Evolutionary conservation across 92 coral and sea anemone species (phyloP).

Genomic region (Paragorgia papillata): DNA sequence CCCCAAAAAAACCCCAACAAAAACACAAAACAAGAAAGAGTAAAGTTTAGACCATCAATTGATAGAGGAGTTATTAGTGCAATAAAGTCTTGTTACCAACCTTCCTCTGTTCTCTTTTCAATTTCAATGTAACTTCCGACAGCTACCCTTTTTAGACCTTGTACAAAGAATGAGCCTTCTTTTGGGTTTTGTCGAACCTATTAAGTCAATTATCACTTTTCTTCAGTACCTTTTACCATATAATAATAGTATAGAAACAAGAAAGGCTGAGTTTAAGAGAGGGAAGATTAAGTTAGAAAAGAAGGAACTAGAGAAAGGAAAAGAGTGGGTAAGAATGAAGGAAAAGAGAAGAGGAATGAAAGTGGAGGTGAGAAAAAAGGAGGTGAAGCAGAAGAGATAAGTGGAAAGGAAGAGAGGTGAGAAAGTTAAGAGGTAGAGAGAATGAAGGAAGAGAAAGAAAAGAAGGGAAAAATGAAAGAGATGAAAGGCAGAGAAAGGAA

Average conservation of each 20-base stretch:
- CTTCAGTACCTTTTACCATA: too few relatives aligned
- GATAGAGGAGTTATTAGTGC: too few relatives aligned
- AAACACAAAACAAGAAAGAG: too few relatives aligned
- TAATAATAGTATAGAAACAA: too few relatives aligned
- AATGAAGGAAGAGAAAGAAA: background rate
- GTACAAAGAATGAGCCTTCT: slow-evolving; percentile 95
- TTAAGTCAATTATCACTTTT: background rate
- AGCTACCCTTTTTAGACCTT: slow-evolving; percentile 87
- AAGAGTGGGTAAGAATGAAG: background rate
- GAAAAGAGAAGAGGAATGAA: too few relatives aligned
- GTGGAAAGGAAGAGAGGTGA: background rate
- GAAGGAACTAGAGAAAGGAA: background rate
- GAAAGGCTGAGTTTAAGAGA: too few relatives aligned
- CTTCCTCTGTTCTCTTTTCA: slow-evolving; percentile 96
- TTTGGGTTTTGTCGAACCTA: slow-evolving; percentile 99
- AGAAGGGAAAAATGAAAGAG: background rate
- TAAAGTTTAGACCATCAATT: too few relatives aligned
- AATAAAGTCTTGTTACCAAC: slow-evolving; percentile 39
- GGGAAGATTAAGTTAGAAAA: too few relatives aligned
- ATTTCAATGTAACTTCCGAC: slow-evolving; percentile 92
- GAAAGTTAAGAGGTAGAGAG: background rate
- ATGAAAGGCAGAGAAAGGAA: background rate
- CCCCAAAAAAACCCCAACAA: too few relatives aligned
- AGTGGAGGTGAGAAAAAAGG: background rate
- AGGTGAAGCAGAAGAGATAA: background rate